Percentiles rank a stretch among this genome's conserved stretches.
phyloP scores from a whole-genome alignment of 2,113 vertebrate genomes.

The Polyodon spathula region DNA sequence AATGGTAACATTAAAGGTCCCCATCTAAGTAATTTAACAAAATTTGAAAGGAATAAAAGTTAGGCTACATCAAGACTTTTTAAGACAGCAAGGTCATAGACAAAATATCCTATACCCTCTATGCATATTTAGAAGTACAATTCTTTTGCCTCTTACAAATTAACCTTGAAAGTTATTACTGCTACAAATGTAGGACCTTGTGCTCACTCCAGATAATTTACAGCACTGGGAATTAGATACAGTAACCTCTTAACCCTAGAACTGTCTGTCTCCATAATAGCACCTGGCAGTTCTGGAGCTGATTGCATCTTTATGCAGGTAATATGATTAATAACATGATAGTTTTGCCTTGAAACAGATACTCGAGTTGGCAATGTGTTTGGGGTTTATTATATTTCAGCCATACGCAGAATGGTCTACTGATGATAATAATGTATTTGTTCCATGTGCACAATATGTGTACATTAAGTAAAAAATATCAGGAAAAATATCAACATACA shows the following conservation, averaged over 20 bases:
- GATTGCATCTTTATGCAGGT: conserved; percentile 5
- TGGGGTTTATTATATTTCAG: no score
- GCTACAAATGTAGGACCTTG: conserved; percentile 2
- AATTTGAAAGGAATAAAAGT: conserved; percentile 10
- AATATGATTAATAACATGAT: conserved; percentile 12
- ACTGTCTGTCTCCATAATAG: conserved; percentile 29
- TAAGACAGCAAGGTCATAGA: conserved; percentile 19
- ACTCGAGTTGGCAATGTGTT: background rate
- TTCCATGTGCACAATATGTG: no score
- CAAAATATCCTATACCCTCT: conserved; percentile 17
- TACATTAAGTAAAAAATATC: no score
- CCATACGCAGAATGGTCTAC: no score
- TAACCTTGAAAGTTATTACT: conserved; percentile 28
- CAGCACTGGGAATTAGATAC: conserved; percentile 22
- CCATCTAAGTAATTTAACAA: background rate
- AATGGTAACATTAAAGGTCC: background rate
- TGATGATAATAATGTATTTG: no score
- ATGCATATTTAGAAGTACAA: conserved; percentile 24
- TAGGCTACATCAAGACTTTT: conserved; percentile 22
- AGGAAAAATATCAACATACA: background rate
- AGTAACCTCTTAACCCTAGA: conserved; percentile 21
- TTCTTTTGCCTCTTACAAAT: conserved; percentile 28
- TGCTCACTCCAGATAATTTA: conserved; percentile 21
- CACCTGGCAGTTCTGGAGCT: conserved; percentile 15
- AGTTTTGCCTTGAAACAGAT: background rate